phyloP scores from a whole-genome alignment of 2,888 invertebrate genomes.

The Acanthosepion esculentum region DNA sequence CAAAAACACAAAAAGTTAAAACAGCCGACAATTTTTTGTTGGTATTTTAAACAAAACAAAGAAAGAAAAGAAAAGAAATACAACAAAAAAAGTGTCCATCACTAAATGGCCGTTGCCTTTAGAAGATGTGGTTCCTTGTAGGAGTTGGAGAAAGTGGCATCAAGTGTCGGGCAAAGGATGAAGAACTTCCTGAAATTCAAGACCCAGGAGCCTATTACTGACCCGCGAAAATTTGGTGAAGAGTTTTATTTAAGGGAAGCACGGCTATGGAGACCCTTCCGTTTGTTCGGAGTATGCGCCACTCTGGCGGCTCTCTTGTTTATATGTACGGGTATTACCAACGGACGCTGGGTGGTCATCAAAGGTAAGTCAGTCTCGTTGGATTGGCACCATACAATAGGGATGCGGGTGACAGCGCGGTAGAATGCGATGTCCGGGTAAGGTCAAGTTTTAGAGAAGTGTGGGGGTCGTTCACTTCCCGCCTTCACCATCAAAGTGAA shows the following conservation, averaged over 20 bases:
- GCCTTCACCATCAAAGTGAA: no score
- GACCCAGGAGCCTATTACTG: slow-evolving; percentile 66
- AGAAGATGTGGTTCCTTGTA: slow-evolving; percentile 37
- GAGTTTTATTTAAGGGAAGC: slow-evolving; percentile 68
- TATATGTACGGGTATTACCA: slow-evolving; percentile 60
- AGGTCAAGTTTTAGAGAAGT: no score
- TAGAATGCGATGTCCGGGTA: no score
- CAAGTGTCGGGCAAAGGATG: slow-evolving; percentile 58
- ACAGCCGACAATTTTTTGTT: neutral
- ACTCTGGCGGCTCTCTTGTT: slow-evolving; percentile 64
- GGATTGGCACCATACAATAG: neutral
- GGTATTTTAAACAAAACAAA: neutral
- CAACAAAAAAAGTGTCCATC: neutral
- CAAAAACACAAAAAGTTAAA: neutral
- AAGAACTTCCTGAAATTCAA: slow-evolving; percentile 71
- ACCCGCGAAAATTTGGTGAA: slow-evolving; percentile 68
- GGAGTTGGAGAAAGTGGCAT: slow-evolving; percentile 42
- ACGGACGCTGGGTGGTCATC: slow-evolving; percentile 63
- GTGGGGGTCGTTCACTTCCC: no score
- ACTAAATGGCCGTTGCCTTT: neutral
- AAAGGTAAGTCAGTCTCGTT: slow-evolving; percentile 58
- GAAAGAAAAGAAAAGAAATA: neutral
- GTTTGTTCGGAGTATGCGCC: slow-evolving; percentile 66
- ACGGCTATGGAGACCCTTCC: slow-evolving; percentile 68
- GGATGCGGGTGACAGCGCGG: neutral